Base-by-base conservation (phyloP, 2,113 vertebrate genomes). In the Pyxicephalus adspersus region DNA sequence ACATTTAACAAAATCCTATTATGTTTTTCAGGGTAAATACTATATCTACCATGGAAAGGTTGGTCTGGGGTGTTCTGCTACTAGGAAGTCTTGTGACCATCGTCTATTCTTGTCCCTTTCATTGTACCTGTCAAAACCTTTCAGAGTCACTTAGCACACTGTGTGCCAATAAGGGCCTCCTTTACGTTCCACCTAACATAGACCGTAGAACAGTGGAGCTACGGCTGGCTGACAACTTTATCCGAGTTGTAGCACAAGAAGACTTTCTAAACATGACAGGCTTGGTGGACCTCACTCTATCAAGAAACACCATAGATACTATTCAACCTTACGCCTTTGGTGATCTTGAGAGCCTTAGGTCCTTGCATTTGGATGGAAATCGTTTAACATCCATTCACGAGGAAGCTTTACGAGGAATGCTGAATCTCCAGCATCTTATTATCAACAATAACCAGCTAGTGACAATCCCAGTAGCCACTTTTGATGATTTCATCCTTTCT, bases 191-290 rank as follows among this genome's bases (percentile, higher is more conserved):
- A 0, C 91, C 93, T 2, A 93, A 96, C 83, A 93, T 97, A 25
- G 96, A 97, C 92, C 91, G 94, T 2, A 92, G 95, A 72, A 97
- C 96, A 0, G 96, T 97, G 51, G 96, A 97, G 88, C 90, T 97
- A 76, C 91, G 95, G 15, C 90, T 97, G 85, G 95, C 96, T 0
- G 96, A 97, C 90, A 97, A 97, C 89, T 97, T 96, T 85, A 96
- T 97, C 86, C 91, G 92, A 25, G 94, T 93, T 72, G 91, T 97
- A 86, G 93, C 93, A 1, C 92, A 92, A 0, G 89, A 52, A 0
- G 95, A 97, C 85, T 96, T 97, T 76, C 92, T 92, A 81, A 97
- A 97, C 92, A 97, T 97, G 95, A 92, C 87, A 0, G 95, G 95
- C 55, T 84, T 97, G 86, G 95, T 97, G 66, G 96, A 96, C 85